A percentile compares a stretch with the other conserved stretches of the same genome.
These are phyloP conservation scores for Microplitis demolitor DNA, from an alignment of 1,140 invertebrate species.

Conservation along the genomic window DNA sequence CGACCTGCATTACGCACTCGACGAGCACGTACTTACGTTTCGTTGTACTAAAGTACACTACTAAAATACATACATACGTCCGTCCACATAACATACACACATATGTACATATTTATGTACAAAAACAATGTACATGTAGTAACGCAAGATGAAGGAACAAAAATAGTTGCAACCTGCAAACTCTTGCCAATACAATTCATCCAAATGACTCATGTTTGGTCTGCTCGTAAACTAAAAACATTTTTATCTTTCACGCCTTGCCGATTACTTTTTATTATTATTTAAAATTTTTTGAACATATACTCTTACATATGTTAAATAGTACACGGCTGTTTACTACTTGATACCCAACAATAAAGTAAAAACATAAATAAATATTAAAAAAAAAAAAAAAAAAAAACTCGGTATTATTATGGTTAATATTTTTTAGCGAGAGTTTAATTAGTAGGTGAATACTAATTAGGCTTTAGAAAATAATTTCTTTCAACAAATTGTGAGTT, in stretches of 20 bases:
- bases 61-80: constrained; percentile 37
- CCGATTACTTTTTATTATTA: background rate
- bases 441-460: constrained; percentile 34
- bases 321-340: background rate
- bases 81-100: background rate
- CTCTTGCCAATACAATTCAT: constrained; percentile 22
- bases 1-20: constrained; percentile 49
- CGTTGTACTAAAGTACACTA: constrained; percentile 29
- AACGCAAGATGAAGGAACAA: background rate
- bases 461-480: constrained; percentile 23
- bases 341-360: background rate
- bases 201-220: constrained; percentile 17
- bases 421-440: background rate
- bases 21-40: background rate
- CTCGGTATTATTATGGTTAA: too few relatives aligned
- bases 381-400: background rate
- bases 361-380: background rate
- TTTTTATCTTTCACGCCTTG: background rate
- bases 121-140: constrained; percentile 12
- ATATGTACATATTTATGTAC: background rate
- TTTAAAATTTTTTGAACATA: background rate
- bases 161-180: constrained; percentile 16
- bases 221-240: background rate
- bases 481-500: constrained; percentile 2
- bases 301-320: too few relatives aligned